phyloP scores from a whole-genome alignment of 64 coral and sea anemone species.

The Porites lutea region DNA sequence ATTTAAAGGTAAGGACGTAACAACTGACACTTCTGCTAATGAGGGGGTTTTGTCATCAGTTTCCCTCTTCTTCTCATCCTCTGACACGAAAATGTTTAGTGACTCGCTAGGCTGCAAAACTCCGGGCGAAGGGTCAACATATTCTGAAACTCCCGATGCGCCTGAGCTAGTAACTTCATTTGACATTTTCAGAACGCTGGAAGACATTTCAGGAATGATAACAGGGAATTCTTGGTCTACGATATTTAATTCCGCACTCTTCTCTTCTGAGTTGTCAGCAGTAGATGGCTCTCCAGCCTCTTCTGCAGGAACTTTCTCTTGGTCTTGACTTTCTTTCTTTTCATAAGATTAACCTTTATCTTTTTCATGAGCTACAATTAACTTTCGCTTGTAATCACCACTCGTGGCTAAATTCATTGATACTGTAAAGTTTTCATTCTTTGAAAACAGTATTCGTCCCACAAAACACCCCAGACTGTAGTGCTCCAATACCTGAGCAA shows the following conservation, averaged over 20 bases:
- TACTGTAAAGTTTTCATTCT: conserved; percentile 29
- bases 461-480: conserved; percentile 53
- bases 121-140: neutral
- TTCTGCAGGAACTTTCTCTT: neutral
- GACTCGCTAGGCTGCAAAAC: conserved; percentile 24
- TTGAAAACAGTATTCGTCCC: conserved; percentile 42
- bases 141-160: neutral
- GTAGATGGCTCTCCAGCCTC: neutral
- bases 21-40: conserved; percentile 10
- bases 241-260: neutral
- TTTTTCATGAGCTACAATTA: neutral
- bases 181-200: neutral
- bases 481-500: conserved; percentile 57
- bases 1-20: conserved; percentile 16
- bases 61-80: neutral
- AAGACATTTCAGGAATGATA: neutral
- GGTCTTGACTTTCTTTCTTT: neutral
- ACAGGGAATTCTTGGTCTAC: neutral
- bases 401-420: neutral
- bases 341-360: neutral
- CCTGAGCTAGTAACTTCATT: neutral
- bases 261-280: neutral
- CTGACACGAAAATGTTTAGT: neutral
- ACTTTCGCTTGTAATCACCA: neutral
- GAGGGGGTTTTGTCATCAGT: neutral